These are phyloP conservation scores for Lepetodrilus schrolli DNA, from an alignment of 2,888 invertebrate species.

Conservation along the genomic window DNA sequence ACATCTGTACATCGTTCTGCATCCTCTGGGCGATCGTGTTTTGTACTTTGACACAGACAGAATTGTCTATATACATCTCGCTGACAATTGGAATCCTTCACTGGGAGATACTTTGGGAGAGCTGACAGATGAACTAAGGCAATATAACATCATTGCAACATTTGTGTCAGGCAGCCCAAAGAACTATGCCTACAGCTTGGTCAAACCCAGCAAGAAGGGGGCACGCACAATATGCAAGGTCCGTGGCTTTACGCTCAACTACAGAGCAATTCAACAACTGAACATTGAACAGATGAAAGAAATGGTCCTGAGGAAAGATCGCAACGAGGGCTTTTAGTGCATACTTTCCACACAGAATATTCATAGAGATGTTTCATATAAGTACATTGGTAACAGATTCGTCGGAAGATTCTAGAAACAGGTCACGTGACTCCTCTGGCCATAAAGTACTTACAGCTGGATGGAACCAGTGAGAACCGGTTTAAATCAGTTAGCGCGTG, in stretches of 20 bases:
- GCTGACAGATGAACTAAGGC: neutral
- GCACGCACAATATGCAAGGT: slow-evolving; percentile 2
- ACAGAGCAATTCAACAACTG: neutral
- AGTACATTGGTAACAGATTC: too few relatives aligned
- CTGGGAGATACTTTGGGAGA: slow-evolving; percentile 4
- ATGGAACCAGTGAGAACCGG: too few relatives aligned
- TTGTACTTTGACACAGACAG: slow-evolving; percentile 21
- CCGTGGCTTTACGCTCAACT: slow-evolving; percentile 12
- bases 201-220: neutral
- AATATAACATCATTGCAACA: neutral
- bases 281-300: neutral
- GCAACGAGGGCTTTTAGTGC: too few relatives aligned
- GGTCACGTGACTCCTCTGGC: too few relatives aligned
- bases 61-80: slow-evolving; percentile 4
- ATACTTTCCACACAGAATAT: too few relatives aligned
- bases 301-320: too few relatives aligned
- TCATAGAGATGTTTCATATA: too few relatives aligned
- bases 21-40: neutral
- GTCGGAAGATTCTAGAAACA: too few relatives aligned
- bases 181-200: slow-evolving; percentile 9
- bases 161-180: neutral
- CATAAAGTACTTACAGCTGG: too few relatives aligned
- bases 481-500: too few relatives aligned
- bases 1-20: neutral
- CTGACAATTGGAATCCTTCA: neutral